phyloP scores from a whole-genome alignment of 2,888 invertebrate genomes.

The Chymomyza caudatula region DNA sequence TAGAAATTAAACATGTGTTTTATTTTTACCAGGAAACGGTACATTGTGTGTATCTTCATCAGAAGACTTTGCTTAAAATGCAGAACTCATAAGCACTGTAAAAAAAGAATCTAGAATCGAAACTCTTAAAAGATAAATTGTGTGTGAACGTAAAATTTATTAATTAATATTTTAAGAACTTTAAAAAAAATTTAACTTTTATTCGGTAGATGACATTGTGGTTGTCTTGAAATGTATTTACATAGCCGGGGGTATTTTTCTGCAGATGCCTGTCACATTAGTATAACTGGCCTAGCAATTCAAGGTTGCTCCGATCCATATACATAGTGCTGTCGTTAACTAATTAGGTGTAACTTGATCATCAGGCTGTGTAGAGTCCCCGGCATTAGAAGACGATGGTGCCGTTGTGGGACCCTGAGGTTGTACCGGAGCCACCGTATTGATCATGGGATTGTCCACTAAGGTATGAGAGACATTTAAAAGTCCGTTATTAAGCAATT shows the following conservation, averaged over 20 bases:
- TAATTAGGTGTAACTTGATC: background rate
- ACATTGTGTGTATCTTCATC: too few relatives aligned
- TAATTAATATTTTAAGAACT: too few relatives aligned
- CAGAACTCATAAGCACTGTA: too few relatives aligned
- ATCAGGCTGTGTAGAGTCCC: background rate
- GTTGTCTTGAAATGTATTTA: too few relatives aligned
- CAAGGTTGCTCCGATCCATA: slow-evolving; percentile 2
- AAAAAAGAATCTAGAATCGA: too few relatives aligned
- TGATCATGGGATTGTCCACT: background rate
- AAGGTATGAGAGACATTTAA: background rate
- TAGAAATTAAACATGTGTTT: too few relatives aligned
- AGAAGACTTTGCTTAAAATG: too few relatives aligned
- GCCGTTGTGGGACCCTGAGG: background rate
- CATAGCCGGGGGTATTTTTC: background rate
- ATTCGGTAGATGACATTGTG: too few relatives aligned
- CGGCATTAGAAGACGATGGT: background rate
- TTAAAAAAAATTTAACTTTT: too few relatives aligned
- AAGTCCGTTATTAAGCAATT: background rate
- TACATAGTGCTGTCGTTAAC: background rate
- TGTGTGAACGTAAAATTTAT: too few relatives aligned
- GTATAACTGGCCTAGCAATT: slow-evolving; percentile 3
- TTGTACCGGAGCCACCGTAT: background rate
- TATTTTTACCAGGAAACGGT: too few relatives aligned
- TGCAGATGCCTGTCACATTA: slow-evolving; percentile 10
- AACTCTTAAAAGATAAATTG: too few relatives aligned